Base-by-base conservation (phyloP, 2,888 invertebrate species). In the Trichogramma evanescens region DNA sequence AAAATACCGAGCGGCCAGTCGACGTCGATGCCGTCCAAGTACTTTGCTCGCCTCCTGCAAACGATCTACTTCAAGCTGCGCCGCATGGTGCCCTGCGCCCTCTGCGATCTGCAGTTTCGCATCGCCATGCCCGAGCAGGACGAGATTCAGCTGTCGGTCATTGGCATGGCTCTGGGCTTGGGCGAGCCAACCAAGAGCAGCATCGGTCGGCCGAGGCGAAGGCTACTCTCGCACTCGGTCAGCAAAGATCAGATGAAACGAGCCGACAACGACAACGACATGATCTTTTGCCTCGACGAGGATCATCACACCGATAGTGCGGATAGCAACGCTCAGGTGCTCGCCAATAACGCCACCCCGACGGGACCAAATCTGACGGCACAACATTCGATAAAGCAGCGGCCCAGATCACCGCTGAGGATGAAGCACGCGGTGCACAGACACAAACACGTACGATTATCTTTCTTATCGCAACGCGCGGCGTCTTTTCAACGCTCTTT, bases 111-210 rank as follows among this genome's bases (percentile, higher is more conserved):
- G 42, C 83, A 86, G 69, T 93, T 95, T 77, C 85, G 89, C 64
- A 83, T 95, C 1, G 92, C 93, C 68, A 82, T 95, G 66, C 93
- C 95, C 0, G 95, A 95, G 77, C 89, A 91, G 61, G 88, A 89
- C 70, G 87, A 88, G 73, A 85, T 87, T 65, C 87, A 87, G 69
- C 73, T 88, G 39, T 80, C 86, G 1, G 84, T 88, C 51, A 84
- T 85, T 5, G 93, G 94, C 1, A 90, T 93, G 79, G 93, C 91
- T 26, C 83, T 93, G 52, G 88, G 88, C 1, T 81, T 92, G 1
- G 85, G 83, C 6, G 86, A 87, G 74, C 81, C 82, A 6, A 80
- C 80, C 9, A 83, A 82, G 72, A 69, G 77, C 42, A 70, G 71
- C 60, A 26, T 26, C 26, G 26, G 26, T 26, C 83, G 83, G 73